Percentiles rank a stretch among this genome's conserved stretches.
These are phyloP conservation scores for Poecilia picta DNA, from an alignment of 2,797 vertebrate genomes.

Conservation along the genomic window DNA sequence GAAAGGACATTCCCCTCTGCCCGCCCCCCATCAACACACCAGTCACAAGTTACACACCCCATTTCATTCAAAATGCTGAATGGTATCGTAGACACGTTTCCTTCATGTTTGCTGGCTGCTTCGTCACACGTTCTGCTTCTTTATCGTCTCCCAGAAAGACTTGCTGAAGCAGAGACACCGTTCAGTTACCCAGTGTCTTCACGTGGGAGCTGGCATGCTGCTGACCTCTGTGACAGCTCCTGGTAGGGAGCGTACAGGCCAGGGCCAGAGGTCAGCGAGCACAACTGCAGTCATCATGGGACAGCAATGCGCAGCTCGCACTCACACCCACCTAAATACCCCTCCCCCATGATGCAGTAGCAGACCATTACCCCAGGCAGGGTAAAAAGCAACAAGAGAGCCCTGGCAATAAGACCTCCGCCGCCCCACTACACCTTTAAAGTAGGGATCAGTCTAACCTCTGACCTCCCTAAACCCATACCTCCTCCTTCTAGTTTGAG, in stretches of 20 bases:
- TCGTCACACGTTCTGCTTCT: constrained; percentile 53
- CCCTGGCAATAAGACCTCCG: constrained; percentile 63
- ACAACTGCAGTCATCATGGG: constrained; percentile 62
- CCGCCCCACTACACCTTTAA: constrained; percentile 63
- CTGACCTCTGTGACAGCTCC: constrained; percentile 53
- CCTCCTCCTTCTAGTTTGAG: constrained; percentile 34
- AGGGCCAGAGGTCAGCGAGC: constrained; percentile 59
- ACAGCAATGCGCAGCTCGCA: constrained; percentile 44
- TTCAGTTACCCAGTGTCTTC: constrained; percentile 7
- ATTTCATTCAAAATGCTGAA: constrained; percentile 70
- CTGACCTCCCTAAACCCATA: constrained; percentile 47
- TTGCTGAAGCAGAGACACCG: constrained; percentile 4
- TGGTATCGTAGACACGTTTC: constrained; percentile 66
- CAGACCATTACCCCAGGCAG: constrained; percentile 42
- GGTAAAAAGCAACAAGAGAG: constrained; percentile 65
- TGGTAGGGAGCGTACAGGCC: constrained; percentile 17
- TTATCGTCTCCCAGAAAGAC: constrained; percentile 30
- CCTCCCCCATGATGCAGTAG: constrained; percentile 36
- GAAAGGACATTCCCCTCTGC: constrained; percentile 59
- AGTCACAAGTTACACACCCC: constrained; percentile 74
- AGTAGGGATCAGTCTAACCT: constrained; percentile 73
- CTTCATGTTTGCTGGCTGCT: constrained; percentile 45
- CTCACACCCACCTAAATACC: constrained; percentile 39
- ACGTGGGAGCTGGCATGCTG: constrained; percentile 7
- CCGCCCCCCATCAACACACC: constrained; percentile 66